Conservation (phyloP, 2,888 invertebrate species). For the Eupithecia subumbrata region DNA sequence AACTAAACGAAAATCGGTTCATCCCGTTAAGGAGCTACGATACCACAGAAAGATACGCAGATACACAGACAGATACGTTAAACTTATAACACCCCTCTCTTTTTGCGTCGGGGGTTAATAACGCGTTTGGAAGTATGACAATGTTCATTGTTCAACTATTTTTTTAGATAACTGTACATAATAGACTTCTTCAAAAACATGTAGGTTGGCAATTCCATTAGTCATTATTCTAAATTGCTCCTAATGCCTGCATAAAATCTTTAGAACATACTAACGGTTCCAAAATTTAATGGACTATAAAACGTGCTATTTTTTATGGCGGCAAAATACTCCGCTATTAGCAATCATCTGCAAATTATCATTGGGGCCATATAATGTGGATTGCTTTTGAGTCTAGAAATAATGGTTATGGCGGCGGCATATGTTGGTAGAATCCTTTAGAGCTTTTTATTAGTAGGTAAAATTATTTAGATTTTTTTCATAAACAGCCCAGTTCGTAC, state of each 20-base stretch:
- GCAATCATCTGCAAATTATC: constrained; percentile 11
- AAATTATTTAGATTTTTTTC: no score
- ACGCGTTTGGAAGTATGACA: no score
- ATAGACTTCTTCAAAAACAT: neutral
- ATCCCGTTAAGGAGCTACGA: no score
- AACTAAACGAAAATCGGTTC: no score
- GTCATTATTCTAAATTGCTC: constrained; percentile 34
- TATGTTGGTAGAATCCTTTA: neutral
- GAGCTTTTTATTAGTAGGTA: neutral
- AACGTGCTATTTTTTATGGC: constrained; percentile 20
- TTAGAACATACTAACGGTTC: constrained; percentile 25
- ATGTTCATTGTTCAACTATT: no score
- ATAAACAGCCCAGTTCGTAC: no score
- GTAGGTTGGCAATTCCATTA: constrained; percentile 11
- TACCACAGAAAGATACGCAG: no score
- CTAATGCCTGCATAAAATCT: constrained; percentile 29
- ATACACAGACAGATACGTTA: no score
- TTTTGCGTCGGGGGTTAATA: no score
- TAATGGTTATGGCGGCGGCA: neutral
- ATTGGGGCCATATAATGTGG: constrained; percentile 6
- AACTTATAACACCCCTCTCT: no score
- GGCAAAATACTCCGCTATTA: neutral
- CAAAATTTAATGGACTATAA: constrained; percentile 28
- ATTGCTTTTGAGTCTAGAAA: neutral
- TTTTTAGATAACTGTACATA: no score